Percentiles rank a stretch among this genome's conserved stretches.
These are phyloP conservation scores for Phrynosoma blainvillii DNA, from an alignment of 2,113 vertebrate genomes.

Conservation along the genomic window DNA sequence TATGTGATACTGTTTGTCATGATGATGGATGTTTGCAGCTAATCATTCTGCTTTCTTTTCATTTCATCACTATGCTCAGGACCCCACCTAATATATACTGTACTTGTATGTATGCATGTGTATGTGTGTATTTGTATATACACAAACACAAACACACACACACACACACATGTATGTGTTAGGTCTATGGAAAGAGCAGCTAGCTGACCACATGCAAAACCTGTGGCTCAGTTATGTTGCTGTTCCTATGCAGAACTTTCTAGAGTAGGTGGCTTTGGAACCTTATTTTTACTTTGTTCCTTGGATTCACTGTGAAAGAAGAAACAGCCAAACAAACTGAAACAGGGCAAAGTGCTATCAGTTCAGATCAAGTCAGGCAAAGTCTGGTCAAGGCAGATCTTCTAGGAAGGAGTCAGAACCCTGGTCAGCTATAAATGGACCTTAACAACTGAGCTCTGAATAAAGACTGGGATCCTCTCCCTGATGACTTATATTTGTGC, in stretches of 20 bases:
- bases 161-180: too few relatives aligned
- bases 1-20: fast-evolving
- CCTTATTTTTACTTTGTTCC: not conserved
- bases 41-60: conserved; percentile 21
- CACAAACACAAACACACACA: too few relatives aligned
- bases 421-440: not conserved
- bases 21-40: not conserved
- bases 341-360: not conserved
- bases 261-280: not conserved
- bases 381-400: not conserved
- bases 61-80: not conserved
- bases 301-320: not conserved
- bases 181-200: fast-evolving
- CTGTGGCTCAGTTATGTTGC: too few relatives aligned
- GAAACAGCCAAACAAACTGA: not conserved
- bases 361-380: not conserved
- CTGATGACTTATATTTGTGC: too few relatives aligned
- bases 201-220: too few relatives aligned
- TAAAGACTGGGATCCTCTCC: too few relatives aligned
- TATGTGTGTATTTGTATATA: too few relatives aligned
- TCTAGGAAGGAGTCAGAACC: not conserved
- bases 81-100: not conserved
- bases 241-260: too few relatives aligned
- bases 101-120: too few relatives aligned
- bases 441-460: not conserved